A percentile compares a stretch with the other conserved stretches of the same genome.
These are phyloP conservation scores for Branchipolynoe longqiensis DNA, from an alignment of 2,888 invertebrate genomes.

Conservation along the genomic window DNA sequence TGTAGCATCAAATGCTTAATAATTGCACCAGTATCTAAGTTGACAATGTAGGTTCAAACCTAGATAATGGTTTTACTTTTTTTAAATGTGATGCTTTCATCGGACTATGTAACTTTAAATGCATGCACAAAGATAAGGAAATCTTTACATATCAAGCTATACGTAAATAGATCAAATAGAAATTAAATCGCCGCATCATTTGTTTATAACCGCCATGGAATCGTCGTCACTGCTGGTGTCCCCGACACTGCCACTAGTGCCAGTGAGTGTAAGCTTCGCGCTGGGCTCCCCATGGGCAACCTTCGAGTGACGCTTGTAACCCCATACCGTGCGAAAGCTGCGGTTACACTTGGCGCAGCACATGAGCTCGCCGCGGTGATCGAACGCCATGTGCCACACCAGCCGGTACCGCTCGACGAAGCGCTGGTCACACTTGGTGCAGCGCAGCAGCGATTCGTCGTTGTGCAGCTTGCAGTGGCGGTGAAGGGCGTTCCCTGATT, in stretches of 20 bases:
- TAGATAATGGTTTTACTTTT: too few species aligned
- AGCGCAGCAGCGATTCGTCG: not conserved
- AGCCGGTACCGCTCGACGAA: slow-evolving; percentile 3
- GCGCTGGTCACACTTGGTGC: not conserved
- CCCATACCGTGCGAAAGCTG: not conserved
- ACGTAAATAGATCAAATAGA: too few species aligned
- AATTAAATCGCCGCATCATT: too few species aligned
- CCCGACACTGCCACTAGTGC: not conserved
- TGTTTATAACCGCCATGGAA: too few species aligned
- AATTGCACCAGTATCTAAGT: too few species aligned
- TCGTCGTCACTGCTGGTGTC: not conserved
- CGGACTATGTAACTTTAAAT: too few species aligned
- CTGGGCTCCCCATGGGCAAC: not conserved
- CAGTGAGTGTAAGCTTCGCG: not conserved
- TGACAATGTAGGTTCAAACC: too few species aligned
- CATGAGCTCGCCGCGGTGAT: not conserved
- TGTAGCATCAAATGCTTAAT: too few species aligned
- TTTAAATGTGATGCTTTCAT: too few species aligned
- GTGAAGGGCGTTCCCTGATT: slow-evolving; percentile 5
- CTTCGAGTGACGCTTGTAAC: slow-evolving; percentile 26
- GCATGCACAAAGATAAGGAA: too few species aligned
- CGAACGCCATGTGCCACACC: slow-evolving; percentile 13
- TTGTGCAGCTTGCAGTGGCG: not conserved
- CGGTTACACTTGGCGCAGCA: not conserved
- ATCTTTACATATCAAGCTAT: too few species aligned